Evolutionary conservation across 2,888 invertebrate genomes (phyloP).

Genomic region (Dasysyrphus albostriatus): DNA sequence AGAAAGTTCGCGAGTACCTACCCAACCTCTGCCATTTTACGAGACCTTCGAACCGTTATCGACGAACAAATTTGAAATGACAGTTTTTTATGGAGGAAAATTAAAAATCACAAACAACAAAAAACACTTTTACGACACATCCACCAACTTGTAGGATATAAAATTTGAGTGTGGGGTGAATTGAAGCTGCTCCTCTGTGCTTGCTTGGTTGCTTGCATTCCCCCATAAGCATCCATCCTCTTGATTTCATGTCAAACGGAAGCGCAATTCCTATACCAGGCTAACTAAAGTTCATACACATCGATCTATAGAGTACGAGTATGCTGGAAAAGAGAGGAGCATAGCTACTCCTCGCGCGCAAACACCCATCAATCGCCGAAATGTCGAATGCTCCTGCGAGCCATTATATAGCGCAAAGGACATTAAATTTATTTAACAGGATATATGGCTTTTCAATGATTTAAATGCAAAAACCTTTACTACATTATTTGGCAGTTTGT

Average conservation of each 20-base stretch:
- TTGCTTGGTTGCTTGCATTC: constrained; percentile 19
- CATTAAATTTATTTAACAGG: constrained; percentile 74
- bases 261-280: constrained; percentile 53
- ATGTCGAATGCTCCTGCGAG: constrained; percentile 47
- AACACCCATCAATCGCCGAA: constrained; percentile 61
- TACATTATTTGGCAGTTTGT: constrained; percentile 76
- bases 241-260: constrained; percentile 39
- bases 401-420: constrained; percentile 65
- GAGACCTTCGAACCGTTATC: constrained; percentile 75
- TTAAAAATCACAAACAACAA: constrained; percentile 68
- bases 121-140: constrained; percentile 72
- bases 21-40: constrained; percentile 71
- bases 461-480: constrained; percentile 74
- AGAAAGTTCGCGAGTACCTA: constrained; percentile 11
- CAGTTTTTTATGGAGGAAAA: constrained; percentile 69
- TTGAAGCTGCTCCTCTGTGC: not conserved
- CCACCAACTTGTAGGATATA: constrained; percentile 68
- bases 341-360: not conserved
- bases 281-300: constrained; percentile 61
- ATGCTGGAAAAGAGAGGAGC: not conserved
- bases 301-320: not conserved
- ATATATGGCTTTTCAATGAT: constrained; percentile 76
- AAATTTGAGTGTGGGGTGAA: constrained; percentile 10
- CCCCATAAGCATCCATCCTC: constrained; percentile 9
- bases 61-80: constrained; percentile 74